Conservation (phyloP, 1,140 invertebrate genomes). For the Teleogryllus occipitalis region DNA sequence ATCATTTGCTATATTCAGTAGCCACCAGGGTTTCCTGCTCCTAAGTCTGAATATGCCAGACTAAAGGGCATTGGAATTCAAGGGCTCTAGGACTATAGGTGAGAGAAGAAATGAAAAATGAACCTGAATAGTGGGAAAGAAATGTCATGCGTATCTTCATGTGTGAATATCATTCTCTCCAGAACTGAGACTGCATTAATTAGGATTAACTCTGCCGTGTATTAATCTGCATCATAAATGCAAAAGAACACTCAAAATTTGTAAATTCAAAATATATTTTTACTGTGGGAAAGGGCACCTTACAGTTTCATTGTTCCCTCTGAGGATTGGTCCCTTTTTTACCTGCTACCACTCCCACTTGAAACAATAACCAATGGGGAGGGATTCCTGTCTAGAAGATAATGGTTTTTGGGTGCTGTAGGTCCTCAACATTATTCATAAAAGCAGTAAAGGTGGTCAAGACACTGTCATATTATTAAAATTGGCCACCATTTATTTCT, state of each 20-base stretch:
- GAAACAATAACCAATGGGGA: slow-evolving; percentile 23
- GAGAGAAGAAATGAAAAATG: slow-evolving; percentile 12
- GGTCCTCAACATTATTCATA: slow-evolving; percentile 23
- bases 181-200: background rate
- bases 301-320: slow-evolving; percentile 10
- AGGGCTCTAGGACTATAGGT: background rate
- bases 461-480: slow-evolving; percentile 26
- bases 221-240: background rate
- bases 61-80: background rate
- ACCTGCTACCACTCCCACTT: slow-evolving; percentile 5
- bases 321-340: slow-evolving; percentile 18
- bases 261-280: background rate
- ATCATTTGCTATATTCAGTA: no score
- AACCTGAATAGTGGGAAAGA: background rate
- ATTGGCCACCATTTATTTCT: slow-evolving; percentile 29
- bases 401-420: slow-evolving; percentile 24
- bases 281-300: background rate
- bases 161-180: background rate
- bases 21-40: no score
- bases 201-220: background rate
- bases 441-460: slow-evolving; percentile 19
- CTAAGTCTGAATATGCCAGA: no score
- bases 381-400: slow-evolving; percentile 19
- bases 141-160: background rate
- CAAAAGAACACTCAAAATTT: background rate